A percentile compares a stretch with the other conserved stretches of the same genome.
phyloP scores from a whole-genome alignment of 2,797 vertebrate species.

The Gila robusta region DNA sequence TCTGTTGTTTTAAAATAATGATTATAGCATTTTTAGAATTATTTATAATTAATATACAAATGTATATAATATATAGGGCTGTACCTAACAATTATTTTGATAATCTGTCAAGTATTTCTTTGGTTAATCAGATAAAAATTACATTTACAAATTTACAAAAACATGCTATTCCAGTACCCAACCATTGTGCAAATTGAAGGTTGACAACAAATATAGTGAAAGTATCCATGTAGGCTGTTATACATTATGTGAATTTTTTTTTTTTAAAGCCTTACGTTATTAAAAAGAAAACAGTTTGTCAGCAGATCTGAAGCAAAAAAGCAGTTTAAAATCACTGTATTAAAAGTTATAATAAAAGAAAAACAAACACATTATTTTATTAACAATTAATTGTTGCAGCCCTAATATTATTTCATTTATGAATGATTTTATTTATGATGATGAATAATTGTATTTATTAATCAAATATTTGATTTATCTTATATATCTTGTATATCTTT shows the following conservation, averaged over 20 bases:
- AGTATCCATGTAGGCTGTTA: not conserved
- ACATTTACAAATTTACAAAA: not conserved
- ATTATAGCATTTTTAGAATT: not conserved
- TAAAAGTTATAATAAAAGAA: not conserved
- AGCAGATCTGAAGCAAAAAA: not conserved
- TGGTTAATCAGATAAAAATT: not conserved
- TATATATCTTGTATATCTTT: not conserved
- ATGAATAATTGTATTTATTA: not conserved
- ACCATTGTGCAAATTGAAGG: not conserved
- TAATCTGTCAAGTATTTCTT: not conserved
- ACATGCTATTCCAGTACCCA: not conserved
- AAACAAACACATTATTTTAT: not conserved
- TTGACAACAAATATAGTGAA: not conserved
- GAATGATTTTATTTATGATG: not conserved
- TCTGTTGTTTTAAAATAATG: constrained; percentile 2
- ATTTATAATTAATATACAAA: not conserved
- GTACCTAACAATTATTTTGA: not conserved
- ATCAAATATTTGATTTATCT: not conserved
- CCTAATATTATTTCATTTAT: not conserved
- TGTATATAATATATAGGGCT: not conserved
- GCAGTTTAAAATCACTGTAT: not conserved
- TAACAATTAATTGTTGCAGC: too few relatives aligned
- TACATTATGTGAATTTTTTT: not conserved
- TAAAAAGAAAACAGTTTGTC: not conserved
- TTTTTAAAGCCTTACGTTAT: not conserved